These are phyloP conservation scores for Hemibagrus wyckioides DNA, from an alignment of 2,113 vertebrate species.

Conservation along the genomic window DNA sequence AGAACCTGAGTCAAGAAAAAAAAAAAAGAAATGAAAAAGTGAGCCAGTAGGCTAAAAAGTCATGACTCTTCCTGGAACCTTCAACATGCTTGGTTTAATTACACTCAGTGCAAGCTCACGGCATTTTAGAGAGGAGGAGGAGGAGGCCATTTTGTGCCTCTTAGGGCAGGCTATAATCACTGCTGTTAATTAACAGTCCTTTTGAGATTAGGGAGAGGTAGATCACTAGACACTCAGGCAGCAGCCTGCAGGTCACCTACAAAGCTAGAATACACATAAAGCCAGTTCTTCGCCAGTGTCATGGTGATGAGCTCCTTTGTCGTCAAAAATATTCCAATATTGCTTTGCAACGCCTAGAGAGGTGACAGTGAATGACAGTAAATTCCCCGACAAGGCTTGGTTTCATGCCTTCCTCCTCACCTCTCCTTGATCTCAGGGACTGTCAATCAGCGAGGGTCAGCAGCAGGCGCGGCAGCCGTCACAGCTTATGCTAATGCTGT, in stretches of 20 bases:
- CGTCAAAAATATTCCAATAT: slow-evolving; percentile 12
- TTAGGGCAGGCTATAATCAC: slow-evolving; percentile 45
- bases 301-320: slow-evolving; percentile 16
- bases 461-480: slow-evolving; percentile 22
- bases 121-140: neutral
- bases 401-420: slow-evolving; percentile 40
- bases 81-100: slow-evolving; percentile 4
- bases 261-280: slow-evolving; percentile 7
- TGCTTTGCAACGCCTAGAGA: slow-evolving; percentile 13
- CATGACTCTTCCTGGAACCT: neutral
- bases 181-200: slow-evolving; percentile 47
- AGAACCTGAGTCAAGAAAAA: neutral
- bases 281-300: slow-evolving; percentile 26
- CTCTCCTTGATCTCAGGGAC: slow-evolving; percentile 42
- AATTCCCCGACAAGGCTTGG: slow-evolving; percentile 36
- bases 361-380: slow-evolving; percentile 53
- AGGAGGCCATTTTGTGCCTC: slow-evolving; percentile 2
- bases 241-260: slow-evolving; percentile 32
- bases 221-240: slow-evolving; percentile 29
- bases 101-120: neutral
- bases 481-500: slow-evolving; percentile 51
- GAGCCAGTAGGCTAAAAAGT: neutral
- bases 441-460: slow-evolving; percentile 56
- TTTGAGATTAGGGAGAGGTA: slow-evolving; percentile 31
- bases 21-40: neutral